Conservation (phyloP, 2,113 vertebrate genomes). For the Electrona antarctica region DNA sequence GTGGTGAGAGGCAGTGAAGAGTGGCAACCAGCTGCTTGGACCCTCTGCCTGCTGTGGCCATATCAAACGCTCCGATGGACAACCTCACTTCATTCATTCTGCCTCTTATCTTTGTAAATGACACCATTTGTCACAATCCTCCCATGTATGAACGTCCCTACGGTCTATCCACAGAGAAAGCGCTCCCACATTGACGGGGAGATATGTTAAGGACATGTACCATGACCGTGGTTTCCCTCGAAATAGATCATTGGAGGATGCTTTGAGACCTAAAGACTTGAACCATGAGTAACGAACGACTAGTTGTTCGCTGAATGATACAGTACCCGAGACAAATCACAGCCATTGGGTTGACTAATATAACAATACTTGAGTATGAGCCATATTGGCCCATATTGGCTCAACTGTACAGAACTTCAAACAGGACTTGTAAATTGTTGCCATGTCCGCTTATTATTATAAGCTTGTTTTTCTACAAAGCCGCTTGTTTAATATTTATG, state of each 20-base stretch:
- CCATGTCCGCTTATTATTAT: constrained; percentile 4
- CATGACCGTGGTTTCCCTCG: neutral
- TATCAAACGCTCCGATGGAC: constrained; percentile 45
- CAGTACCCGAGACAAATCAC: too few relatives aligned
- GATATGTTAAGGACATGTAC: neutral
- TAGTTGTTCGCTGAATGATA: constrained; percentile 40
- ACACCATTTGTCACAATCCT: constrained; percentile 31
- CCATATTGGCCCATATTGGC: too few relatives aligned
- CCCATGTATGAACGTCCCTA: neutral
- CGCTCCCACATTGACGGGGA: too few relatives aligned
- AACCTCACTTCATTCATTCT: constrained; percentile 50
- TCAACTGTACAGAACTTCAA: constrained; percentile 23
- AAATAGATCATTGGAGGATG: constrained; percentile 8
- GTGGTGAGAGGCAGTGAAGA: constrained; percentile 54
- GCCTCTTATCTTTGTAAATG: constrained; percentile 52
- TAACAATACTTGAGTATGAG: too few relatives aligned
- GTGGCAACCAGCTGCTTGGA: constrained; percentile 59
- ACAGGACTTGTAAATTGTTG: too few relatives aligned
- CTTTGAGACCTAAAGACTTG: neutral
- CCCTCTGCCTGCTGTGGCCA: constrained; percentile 49
- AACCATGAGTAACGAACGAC: neutral
- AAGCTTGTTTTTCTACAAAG: too few relatives aligned
- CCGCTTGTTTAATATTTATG: too few relatives aligned
- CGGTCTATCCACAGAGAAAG: too few relatives aligned
- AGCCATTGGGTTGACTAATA: too few relatives aligned